These are phyloP conservation scores for Penaeus chinensis DNA, from an alignment of 1,140 invertebrate species.

Conservation along the genomic window DNA sequence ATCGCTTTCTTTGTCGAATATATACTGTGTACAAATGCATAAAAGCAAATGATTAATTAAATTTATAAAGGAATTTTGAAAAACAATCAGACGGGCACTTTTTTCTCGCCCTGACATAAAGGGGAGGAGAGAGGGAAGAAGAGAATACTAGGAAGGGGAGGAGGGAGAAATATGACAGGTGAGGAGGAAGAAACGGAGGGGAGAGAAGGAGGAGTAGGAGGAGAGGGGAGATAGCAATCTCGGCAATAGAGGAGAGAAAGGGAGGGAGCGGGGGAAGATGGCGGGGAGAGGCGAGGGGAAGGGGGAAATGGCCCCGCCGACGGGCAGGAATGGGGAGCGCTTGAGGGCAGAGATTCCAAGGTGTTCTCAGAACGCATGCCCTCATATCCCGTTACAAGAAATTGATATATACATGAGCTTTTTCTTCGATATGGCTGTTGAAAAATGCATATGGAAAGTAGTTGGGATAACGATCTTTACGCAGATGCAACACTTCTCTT, in stretches of 20 bases:
- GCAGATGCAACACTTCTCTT: too few relatives aligned
- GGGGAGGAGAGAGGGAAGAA: neutral
- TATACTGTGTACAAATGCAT: neutral
- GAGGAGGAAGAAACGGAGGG: neutral
- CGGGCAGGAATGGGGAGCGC: too few relatives aligned
- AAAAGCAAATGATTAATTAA: neutral
- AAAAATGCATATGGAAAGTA: too few relatives aligned
- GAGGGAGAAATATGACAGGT: neutral
- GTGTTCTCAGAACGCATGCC: too few relatives aligned
- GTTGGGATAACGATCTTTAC: too few relatives aligned
- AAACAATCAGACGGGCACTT: neutral
- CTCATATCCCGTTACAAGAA: too few relatives aligned
- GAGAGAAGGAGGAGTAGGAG: neutral
- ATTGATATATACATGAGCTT: too few relatives aligned
- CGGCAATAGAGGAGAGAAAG: neutral
- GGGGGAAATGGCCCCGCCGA: neutral
- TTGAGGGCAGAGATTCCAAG: too few relatives aligned
- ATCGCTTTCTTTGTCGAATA: neutral
- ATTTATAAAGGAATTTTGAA: neutral
- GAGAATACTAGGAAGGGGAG: neutral
- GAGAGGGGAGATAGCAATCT: neutral
- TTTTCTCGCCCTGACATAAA: neutral
- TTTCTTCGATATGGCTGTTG: too few relatives aligned
- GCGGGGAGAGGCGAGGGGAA: neutral
- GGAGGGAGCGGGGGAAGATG: neutral